Conservation (phyloP, 2,888 invertebrate species). For the Papilio protenor region DNA sequence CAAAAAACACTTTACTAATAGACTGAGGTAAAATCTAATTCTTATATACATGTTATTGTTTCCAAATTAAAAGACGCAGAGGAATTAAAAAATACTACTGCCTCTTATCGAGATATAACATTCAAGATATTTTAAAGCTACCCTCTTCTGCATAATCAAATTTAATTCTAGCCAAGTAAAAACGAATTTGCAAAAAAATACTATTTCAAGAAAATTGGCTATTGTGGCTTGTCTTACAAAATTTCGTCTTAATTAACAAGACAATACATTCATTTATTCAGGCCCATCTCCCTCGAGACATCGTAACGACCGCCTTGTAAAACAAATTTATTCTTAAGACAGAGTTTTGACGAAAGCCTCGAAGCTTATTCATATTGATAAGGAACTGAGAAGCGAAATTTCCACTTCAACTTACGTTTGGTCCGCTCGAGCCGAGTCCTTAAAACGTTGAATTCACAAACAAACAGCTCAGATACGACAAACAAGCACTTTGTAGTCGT, state of each 20-base stretch:
- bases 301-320: slow-evolving; percentile 56
- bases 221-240: slow-evolving; percentile 48
- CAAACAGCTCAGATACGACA: slow-evolving; percentile 62
- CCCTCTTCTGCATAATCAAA: neutral
- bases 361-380: slow-evolving; percentile 64
- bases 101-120: neutral
- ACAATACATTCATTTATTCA: slow-evolving; percentile 61
- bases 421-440: slow-evolving; percentile 23
- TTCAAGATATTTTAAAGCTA: neutral
- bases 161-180: slow-evolving; percentile 1
- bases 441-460: slow-evolving; percentile 47
- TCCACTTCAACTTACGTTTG: slow-evolving; percentile 34
- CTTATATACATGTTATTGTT: neutral
- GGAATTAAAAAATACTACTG: neutral
- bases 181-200: slow-evolving; percentile 23
- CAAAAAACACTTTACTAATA: neutral
- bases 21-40: neutral
- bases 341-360: slow-evolving; percentile 48
- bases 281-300: slow-evolving; percentile 51
- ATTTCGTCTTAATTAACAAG: slow-evolving; percentile 54
- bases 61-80: neutral
- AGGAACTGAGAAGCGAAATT: slow-evolving; percentile 45
- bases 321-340: slow-evolving; percentile 55
- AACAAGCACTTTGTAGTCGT: slow-evolving; percentile 64
- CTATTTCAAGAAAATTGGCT: slow-evolving; percentile 37